A percentile compares a stretch with the other conserved stretches of the same genome.
These are phyloP conservation scores for Gnatocerus cornutus DNA, from an alignment of 2,888 invertebrate genomes.

Conservation along the genomic window DNA sequence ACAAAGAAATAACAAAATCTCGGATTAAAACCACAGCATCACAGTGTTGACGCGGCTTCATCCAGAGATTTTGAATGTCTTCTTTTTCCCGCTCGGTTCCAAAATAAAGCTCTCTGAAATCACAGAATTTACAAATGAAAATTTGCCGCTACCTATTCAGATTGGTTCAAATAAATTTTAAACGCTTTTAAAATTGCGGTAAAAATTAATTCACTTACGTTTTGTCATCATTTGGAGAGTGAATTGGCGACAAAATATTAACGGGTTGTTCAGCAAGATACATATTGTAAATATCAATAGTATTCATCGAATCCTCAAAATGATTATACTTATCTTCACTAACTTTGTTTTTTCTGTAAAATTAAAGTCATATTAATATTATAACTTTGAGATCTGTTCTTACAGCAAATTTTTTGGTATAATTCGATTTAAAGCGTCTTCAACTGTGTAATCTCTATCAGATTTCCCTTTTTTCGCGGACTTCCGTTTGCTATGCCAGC, in stretches of 20 bases:
- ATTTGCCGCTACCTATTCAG: no score
- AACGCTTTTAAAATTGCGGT: no score
- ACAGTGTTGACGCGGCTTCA: conserved; percentile 74
- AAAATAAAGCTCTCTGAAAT: conserved; percentile 68
- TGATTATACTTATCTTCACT: conserved; percentile 42
- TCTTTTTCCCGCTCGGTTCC: conserved; percentile 77
- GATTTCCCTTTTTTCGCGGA: conserved; percentile 75
- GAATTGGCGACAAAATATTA: conserved; percentile 62
- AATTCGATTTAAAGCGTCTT: conserved; percentile 79
- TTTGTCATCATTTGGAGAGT: conserved; percentile 59
- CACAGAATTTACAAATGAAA: neutral
- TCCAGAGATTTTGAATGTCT: conserved; percentile 79
- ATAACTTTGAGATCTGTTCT: conserved; percentile 40
- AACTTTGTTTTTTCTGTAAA: conserved; percentile 30
- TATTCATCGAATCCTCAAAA: conserved; percentile 76
- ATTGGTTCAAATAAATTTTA: no score
- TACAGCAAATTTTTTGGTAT: conserved; percentile 77
- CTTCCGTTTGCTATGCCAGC: conserved; percentile 80
- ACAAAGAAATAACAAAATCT: conserved; percentile 75
- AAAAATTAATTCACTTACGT: conserved; percentile 34
- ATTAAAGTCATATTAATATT: neutral
- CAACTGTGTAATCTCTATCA: conserved; percentile 77
- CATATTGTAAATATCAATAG: conserved; percentile 77
- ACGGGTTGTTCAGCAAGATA: conserved; percentile 72
- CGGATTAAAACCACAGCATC: conserved; percentile 77